These are phyloP conservation scores for Taurulus bubalis DNA, from an alignment of 2,113 vertebrate genomes.

Conservation along the genomic window DNA sequence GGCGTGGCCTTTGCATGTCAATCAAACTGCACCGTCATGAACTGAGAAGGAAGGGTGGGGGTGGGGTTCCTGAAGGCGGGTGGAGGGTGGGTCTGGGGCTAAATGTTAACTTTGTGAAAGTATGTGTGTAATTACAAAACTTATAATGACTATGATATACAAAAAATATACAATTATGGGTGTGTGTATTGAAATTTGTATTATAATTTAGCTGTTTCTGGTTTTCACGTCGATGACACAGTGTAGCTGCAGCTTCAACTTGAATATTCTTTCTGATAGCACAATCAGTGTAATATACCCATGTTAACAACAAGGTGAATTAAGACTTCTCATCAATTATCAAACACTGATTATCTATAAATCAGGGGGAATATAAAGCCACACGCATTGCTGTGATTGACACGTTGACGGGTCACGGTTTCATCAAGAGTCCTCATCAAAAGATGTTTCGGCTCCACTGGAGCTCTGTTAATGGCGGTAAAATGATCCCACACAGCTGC, in stretches of 20 bases:
- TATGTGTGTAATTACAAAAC: constrained; percentile 64
- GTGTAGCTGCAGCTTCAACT: constrained; percentile 23
- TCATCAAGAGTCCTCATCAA: constrained; percentile 14
- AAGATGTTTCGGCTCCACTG: neutral
- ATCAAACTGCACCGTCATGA: constrained; percentile 73
- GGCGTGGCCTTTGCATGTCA: constrained; percentile 79
- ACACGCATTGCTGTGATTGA: constrained; percentile 30
- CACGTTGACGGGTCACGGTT: neutral
- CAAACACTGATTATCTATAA: neutral
- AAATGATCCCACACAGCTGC: constrained; percentile 13
- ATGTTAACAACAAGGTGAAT: constrained; percentile 16
- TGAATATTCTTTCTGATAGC: constrained; percentile 2
- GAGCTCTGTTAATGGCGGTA: neutral
- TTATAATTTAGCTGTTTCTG: constrained; percentile 39
- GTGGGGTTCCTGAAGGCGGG: constrained; percentile 23
- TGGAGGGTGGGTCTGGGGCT: constrained; percentile 46
- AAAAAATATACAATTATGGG: constrained; percentile 24
- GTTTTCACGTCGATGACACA: constrained; percentile 40
- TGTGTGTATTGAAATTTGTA: constrained; percentile 40
- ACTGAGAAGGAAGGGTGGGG: constrained; percentile 57
- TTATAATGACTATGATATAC: constrained; percentile 38
- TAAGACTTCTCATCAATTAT: neutral
- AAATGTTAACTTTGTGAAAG: constrained; percentile 63
- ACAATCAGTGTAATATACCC: constrained; percentile 41
- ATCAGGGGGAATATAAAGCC: constrained; percentile 52